phyloP scores from a whole-genome alignment of 2,888 invertebrate species.

The Leptinotarsa peninsularis region DNA sequence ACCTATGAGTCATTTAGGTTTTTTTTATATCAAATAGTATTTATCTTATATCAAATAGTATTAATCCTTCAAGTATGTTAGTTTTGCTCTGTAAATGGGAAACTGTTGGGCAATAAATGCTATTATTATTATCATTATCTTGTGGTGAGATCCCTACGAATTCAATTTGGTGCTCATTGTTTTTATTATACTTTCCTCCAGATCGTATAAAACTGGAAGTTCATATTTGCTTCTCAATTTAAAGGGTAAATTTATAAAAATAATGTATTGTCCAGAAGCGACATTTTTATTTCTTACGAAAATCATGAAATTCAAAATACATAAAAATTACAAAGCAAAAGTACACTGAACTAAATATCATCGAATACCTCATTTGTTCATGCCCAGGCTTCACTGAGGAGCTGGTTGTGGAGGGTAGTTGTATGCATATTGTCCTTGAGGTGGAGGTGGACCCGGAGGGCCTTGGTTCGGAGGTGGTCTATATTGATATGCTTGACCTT shows the following conservation, averaged over 20 bases:
- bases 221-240: background rate
- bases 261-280: background rate
- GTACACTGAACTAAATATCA: conserved; percentile 16
- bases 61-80: too few species aligned
- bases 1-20: too few species aligned
- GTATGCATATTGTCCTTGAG: conserved; percentile 80
- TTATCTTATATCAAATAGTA: too few species aligned
- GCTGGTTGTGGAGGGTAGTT: conserved; percentile 83
- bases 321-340: conserved; percentile 17
- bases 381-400: conserved; percentile 57
- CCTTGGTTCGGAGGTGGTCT: conserved; percentile 78
- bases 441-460: conserved; percentile 71
- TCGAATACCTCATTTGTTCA: conserved; percentile 18
- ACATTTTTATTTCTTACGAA: conserved; percentile 1
- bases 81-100: too few species aligned
- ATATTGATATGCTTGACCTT: conserved; percentile 75
- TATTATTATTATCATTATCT: too few species aligned
- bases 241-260: background rate
- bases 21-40: too few species aligned
- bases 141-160: too few species aligned
- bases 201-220: too few species aligned
- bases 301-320: background rate
- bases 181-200: too few species aligned
- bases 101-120: too few species aligned
- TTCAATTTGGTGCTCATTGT: too few species aligned